A percentile compares a stretch with the other conserved stretches of the same genome.
These are phyloP conservation scores for Deilephila elpenor DNA, from an alignment of 2,888 invertebrate species.

Conservation along the genomic window DNA sequence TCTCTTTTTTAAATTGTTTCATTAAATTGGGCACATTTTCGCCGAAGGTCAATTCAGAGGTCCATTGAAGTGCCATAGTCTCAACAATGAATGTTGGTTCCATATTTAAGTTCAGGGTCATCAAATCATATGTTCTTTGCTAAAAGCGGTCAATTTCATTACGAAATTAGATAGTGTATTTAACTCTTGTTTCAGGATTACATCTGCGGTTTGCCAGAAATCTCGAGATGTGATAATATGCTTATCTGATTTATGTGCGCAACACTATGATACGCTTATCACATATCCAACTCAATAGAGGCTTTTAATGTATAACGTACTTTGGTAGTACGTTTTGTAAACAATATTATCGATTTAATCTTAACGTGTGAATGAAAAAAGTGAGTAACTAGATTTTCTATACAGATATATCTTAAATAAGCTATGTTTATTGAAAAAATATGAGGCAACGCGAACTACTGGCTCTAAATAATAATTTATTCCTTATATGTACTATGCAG, in stretches of 20 bases:
- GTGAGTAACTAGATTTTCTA: too few relatives aligned
- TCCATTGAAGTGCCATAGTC: constrained; percentile 80
- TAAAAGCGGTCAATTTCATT: constrained; percentile 47
- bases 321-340: not conserved
- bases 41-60: constrained; percentile 79
- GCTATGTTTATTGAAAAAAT: too few relatives aligned
- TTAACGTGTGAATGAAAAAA: too few relatives aligned
- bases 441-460: too few relatives aligned
- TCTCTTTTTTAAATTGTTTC: constrained; percentile 78
- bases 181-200: too few relatives aligned
- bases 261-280: not conserved
- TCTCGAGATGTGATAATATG: too few relatives aligned
- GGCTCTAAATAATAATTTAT: too few relatives aligned
- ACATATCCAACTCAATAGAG: not conserved
- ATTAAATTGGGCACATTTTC: constrained; percentile 75
- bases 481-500: too few relatives aligned
- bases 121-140: constrained; percentile 84
- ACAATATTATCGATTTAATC: not conserved
- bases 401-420: too few relatives aligned
- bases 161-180: not conserved
- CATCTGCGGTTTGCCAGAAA: too few relatives aligned
- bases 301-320: not conserved
- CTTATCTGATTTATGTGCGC: too few relatives aligned
- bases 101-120: constrained; percentile 85
- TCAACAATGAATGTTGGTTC: constrained; percentile 84